Conservation (phyloP, 1,140 invertebrate species). For the Neelides sp. region DNA sequence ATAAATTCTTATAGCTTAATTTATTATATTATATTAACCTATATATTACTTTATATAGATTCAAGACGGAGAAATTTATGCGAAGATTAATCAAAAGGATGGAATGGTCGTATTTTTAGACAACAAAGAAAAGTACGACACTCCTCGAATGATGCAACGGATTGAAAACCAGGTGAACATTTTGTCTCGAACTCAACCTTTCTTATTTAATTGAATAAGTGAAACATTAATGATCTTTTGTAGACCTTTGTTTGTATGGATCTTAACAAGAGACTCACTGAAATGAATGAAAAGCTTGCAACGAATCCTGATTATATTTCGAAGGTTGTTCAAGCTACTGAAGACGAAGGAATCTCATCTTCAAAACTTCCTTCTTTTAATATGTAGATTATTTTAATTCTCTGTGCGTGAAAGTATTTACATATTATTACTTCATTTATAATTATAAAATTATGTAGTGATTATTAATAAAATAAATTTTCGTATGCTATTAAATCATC, state of each 20-base stretch:
- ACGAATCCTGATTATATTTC: slow-evolving; percentile 28
- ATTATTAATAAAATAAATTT: too few relatives aligned
- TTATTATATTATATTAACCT: slow-evolving; percentile 8
- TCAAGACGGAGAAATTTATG: slow-evolving; percentile 92
- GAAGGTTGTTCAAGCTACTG: slow-evolving; percentile 13
- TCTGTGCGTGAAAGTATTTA: too few relatives aligned
- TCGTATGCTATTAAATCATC: too few relatives aligned
- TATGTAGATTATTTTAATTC: background rate
- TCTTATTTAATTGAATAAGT: slow-evolving; percentile 2
- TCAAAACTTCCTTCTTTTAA: background rate
- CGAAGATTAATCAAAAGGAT: slow-evolving; percentile 93
- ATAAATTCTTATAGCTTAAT: background rate
- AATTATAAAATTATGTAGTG: too few relatives aligned
- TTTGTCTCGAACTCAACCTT: background rate
- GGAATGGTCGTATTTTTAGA: slow-evolving; percentile 95
- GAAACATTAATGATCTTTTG: slow-evolving; percentile 8
- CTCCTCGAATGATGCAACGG: slow-evolving; percentile 66
- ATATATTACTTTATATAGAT: slow-evolving; percentile 50
- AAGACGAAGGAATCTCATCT: slow-evolving; percentile 25
- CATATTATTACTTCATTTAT: too few relatives aligned
- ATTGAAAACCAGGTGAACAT: slow-evolving; percentile 55
- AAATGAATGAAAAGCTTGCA: slow-evolving; percentile 26
- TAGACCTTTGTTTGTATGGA: slow-evolving; percentile 76
- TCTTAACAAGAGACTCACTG: slow-evolving; percentile 46
- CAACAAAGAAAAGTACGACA: slow-evolving; percentile 89